Percentiles rank a stretch among this genome's conserved stretches.
These are phyloP conservation scores for Leuciscus waleckii DNA, from an alignment of 2,797 vertebrate genomes.

Conservation along the genomic window DNA sequence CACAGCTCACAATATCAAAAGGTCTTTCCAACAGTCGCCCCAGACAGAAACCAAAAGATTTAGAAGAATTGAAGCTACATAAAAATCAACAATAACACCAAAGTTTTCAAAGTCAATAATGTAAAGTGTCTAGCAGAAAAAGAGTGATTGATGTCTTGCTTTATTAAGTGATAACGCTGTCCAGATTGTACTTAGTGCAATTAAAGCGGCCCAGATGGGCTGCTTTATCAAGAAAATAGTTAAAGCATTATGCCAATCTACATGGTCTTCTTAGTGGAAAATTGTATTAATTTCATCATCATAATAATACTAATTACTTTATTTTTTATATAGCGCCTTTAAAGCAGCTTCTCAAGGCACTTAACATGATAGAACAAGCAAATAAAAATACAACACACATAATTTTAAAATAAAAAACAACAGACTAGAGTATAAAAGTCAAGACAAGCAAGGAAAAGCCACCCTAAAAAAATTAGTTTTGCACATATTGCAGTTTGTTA, in stretches of 20 bases:
- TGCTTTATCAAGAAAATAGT: constrained; percentile 22
- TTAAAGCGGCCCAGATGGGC: constrained; percentile 29
- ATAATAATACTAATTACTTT: too few relatives aligned
- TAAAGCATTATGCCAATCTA: background rate
- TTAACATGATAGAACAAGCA: too few relatives aligned
- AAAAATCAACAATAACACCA: background rate
- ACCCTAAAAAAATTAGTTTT: too few relatives aligned
- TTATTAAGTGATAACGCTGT: constrained; percentile 15
- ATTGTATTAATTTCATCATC: background rate
- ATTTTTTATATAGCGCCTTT: too few relatives aligned
- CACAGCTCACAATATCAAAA: constrained; percentile 25
- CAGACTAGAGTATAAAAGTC: too few relatives aligned
- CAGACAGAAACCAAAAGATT: constrained; percentile 26
- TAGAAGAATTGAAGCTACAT: background rate
- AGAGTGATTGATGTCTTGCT: constrained; percentile 23
- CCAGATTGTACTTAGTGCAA: constrained; percentile 34
- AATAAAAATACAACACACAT: too few relatives aligned
- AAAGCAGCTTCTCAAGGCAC: too few relatives aligned
- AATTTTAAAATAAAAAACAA: too few relatives aligned
- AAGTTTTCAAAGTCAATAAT: constrained; percentile 7
- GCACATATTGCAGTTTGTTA: too few relatives aligned
- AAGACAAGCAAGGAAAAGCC: too few relatives aligned
- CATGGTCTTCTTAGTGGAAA: constrained; percentile 20
- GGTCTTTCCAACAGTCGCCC: constrained; percentile 26
- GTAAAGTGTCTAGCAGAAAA: background rate